phyloP scores from a whole-genome alignment of 1,140 invertebrate genomes.

The Pygmarrhopalites habei region DNA sequence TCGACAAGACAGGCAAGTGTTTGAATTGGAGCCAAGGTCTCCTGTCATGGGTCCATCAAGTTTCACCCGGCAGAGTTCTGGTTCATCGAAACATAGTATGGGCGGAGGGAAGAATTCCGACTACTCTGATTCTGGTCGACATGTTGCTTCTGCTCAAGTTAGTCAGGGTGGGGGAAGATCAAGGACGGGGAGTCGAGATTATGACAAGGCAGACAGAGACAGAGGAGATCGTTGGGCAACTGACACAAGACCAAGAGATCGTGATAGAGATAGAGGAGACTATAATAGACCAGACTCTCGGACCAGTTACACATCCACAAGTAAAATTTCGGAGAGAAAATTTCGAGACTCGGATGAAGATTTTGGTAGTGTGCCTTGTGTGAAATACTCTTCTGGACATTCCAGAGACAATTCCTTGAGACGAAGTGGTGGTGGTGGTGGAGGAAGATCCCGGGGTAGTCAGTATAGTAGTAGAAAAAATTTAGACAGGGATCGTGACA shows the following conservation, averaged over 20 bases:
- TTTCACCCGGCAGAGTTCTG: conserved; percentile 37
- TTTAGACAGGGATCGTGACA: not conserved
- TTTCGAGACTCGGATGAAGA: conserved; percentile 5
- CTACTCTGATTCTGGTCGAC: conserved; percentile 28
- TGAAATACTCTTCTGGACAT: not conserved
- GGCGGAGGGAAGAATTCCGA: conserved; percentile 26
- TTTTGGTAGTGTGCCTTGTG: not conserved
- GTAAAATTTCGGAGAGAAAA: not conserved
- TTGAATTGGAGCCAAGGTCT: not conserved
- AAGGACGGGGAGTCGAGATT: conserved; percentile 13
- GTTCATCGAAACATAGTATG: conserved; percentile 36
- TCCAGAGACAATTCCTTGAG: conserved; percentile 14
- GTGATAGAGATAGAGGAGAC: conserved; percentile 20
- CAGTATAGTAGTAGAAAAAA: not conserved
- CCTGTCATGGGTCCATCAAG: not conserved
- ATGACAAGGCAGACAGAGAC: conserved; percentile 2
- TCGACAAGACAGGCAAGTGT: not conserved
- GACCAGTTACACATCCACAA: conserved; percentile 19
- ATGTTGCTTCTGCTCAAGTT: not conserved
- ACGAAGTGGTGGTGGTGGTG: not conserved
- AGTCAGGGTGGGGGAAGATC: conserved; percentile 1
- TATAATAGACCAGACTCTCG: conserved; percentile 22
- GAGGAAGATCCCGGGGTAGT: not conserved
- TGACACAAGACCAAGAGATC: conserved; percentile 6
- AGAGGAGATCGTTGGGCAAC: conserved; percentile 6